These are phyloP conservation scores for Amia ocellicauda DNA, from an alignment of 2,113 vertebrate species.

Conservation along the genomic window DNA sequence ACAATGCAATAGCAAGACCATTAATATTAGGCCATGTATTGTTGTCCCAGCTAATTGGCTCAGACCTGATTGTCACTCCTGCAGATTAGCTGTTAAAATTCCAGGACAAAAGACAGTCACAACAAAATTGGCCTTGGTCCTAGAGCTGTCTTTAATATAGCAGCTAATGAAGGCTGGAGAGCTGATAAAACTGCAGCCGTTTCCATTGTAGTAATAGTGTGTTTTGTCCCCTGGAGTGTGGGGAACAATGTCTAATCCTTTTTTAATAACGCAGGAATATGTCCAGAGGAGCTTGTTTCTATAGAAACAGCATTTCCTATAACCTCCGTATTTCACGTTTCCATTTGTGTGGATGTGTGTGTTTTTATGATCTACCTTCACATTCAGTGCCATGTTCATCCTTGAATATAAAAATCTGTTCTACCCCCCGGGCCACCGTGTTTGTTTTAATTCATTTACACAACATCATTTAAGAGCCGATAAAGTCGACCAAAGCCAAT, in stretches of 20 bases:
- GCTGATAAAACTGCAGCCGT: not conserved
- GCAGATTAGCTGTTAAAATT: not conserved
- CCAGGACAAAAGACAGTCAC: not conserved
- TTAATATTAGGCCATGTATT: too few species aligned
- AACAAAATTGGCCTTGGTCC: not conserved
- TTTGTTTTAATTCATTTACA: too few species aligned
- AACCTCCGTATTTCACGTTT: too few species aligned
- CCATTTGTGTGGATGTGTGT: too few species aligned
- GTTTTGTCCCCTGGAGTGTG: conserved; percentile 10
- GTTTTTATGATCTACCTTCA: too few species aligned
- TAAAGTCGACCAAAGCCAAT: too few species aligned
- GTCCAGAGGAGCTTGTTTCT: conserved; percentile 58
- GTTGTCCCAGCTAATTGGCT: not conserved
- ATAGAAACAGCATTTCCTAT: conserved; percentile 52
- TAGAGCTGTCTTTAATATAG: conserved; percentile 3
- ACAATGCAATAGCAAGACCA: too few species aligned
- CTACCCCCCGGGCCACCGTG: too few species aligned
- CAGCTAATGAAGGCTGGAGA: conserved; percentile 5
- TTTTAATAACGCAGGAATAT: conserved; percentile 57
- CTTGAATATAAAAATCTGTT: too few species aligned
- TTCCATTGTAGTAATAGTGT: not conserved
- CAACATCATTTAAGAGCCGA: too few species aligned
- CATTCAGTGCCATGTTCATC: too few species aligned
- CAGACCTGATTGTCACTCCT: not conserved
- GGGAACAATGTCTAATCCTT: conserved; percentile 11